phyloP scores from a whole-genome alignment of 2,113 vertebrate genomes.

The Prolemur simus region DNA sequence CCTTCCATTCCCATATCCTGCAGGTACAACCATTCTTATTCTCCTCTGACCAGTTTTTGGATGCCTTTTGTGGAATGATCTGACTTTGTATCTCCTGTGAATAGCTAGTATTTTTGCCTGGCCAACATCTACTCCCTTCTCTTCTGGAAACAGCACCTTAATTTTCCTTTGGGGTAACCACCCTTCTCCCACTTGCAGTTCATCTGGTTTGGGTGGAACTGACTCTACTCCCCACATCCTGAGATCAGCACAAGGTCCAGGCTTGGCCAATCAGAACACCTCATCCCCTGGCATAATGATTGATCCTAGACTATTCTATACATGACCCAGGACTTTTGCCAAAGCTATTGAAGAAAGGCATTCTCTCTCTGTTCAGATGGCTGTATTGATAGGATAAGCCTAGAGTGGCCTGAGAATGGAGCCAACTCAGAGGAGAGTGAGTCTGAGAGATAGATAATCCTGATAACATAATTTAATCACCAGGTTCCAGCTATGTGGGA shows the following conservation, averaged over 20 bases:
- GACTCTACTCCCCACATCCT: not conserved
- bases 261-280: not conserved
- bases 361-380: not conserved
- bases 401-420: not conserved
- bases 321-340: not conserved
- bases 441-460: not conserved
- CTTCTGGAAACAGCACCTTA: not conserved
- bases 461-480: slow-evolving; percentile 32
- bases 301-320: not conserved
- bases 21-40: not conserved
- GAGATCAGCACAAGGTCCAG: not conserved
- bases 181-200: not conserved
- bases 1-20: not conserved
- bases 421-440: not conserved
- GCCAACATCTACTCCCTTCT: not conserved
- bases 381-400: not conserved
- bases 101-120: not conserved
- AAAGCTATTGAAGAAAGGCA: not conserved
- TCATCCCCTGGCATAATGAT: not conserved
- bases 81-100: slow-evolving; percentile 13
- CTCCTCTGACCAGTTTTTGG: not conserved
- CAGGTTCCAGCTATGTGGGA: not conserved
- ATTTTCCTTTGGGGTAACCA: not conserved
- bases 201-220: not conserved
- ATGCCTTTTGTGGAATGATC: not conserved